Base-by-base conservation (phyloP, 2,797 vertebrate genomes). In the Lepus townsendii region DNA sequence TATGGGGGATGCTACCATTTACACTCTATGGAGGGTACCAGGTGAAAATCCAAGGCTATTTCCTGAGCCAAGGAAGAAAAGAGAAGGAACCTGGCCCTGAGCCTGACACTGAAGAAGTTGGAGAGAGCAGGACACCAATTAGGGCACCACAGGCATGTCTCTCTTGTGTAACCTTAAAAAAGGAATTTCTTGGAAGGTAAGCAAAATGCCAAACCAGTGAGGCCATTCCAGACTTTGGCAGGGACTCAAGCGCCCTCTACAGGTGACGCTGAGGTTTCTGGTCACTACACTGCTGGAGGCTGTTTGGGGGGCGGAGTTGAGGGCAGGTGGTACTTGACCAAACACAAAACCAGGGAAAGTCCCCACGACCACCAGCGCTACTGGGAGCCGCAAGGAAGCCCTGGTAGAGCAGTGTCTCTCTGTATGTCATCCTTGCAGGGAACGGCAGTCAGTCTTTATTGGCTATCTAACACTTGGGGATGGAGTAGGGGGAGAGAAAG, bases 231-330 rank as follows among this genome's bases (percentile, higher is more conserved):
- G 32, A 22, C 16, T 92, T 95, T 92, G 42, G 32, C 80, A 93
- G 93, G 93, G 94, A 86, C 88, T 76, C 69, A 63, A 72, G 94
- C 24, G 75, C 96, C 96, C 93, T 96, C 96, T 96, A 84, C 94
- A 97, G 95, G 93, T 3, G 2, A 85, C 1, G 0, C 69, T 83
- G 38, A 57, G 19, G 32, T 93, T 96, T 82, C 62, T 47, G 27
- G 57, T n/a, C 32, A 38, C n/a, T 32, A 38, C 17, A 69, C 27
- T 50, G 80, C 50, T 52, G 71, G 26, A 30, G 50, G 69, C 20
- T 32, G 7, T 63, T 57, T 17, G 30, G 35, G 42, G 30, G 20
- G 38, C 4, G 11, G 13, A 71, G 42, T 1, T 22, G 4, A 4
- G 6, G 5, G 3, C 5, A 8, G 2, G 19, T 0, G 19, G 19